A percentile compares a stretch with the other conserved stretches of the same genome.
phyloP scores from a whole-genome alignment of 2,888 invertebrate genomes.

The Elysia crispata region DNA sequence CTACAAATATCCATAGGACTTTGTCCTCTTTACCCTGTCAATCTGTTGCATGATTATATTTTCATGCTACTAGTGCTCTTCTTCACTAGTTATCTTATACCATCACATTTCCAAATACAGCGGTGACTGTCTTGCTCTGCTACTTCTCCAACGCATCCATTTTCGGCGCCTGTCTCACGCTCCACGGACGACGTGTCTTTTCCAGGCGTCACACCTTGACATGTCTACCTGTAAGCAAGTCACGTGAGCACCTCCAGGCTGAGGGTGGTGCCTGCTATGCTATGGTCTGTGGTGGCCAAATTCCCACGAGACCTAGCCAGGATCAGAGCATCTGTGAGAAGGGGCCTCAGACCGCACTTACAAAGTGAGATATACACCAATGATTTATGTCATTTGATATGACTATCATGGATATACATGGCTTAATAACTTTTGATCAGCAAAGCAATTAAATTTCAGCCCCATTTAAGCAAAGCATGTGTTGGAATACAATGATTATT shows the following conservation, averaged over 20 bases:
- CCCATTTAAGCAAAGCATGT: too few relatives aligned
- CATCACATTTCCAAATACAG: slow-evolving; percentile 52
- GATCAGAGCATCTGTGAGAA: slow-evolving; percentile 63
- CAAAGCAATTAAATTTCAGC: background rate
- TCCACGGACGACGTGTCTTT: slow-evolving; percentile 64
- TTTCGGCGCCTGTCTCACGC: slow-evolving; percentile 67
- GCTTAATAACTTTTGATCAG: background rate
- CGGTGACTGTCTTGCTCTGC: slow-evolving; percentile 67
- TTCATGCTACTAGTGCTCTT: too few relatives aligned
- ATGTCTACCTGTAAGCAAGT: slow-evolving; percentile 51
- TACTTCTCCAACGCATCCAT: slow-evolving; percentile 70
- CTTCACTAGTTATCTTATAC: too few relatives aligned
- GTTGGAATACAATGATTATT: too few relatives aligned
- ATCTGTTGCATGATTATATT: too few relatives aligned
- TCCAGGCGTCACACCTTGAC: slow-evolving; percentile 60
- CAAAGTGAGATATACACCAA: slow-evolving; percentile 41
- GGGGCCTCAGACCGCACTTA: slow-evolving; percentile 57
- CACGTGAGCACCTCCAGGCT: slow-evolving; percentile 54
- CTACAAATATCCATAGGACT: too few relatives aligned
- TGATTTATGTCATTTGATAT: background rate
- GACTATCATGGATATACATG: too few relatives aligned
- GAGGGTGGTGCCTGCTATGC: slow-evolving; percentile 45
- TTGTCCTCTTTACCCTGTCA: too few relatives aligned
- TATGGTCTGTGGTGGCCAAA: slow-evolving; percentile 73
- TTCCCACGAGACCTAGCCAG: slow-evolving; percentile 53